phyloP scores from a whole-genome alignment of 2,113 vertebrate species.

The Sporophila hypoxantha region DNA sequence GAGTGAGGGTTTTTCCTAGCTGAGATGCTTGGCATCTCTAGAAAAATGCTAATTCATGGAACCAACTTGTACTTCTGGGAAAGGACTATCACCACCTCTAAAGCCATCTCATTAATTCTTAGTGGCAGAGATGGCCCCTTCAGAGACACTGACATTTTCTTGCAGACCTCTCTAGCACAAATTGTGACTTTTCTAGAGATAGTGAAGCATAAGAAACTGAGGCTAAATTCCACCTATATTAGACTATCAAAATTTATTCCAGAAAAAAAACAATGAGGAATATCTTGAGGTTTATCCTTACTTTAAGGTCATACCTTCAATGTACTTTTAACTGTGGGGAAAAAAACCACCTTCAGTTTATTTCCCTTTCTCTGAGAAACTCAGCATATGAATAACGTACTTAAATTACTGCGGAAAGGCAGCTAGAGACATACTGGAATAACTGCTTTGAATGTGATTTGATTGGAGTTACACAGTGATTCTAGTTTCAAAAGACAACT shows the following conservation, averaged over 20 bases:
- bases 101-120: background rate
- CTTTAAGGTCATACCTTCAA: background rate
- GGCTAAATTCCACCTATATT: background rate
- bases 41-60: background rate
- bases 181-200: background rate
- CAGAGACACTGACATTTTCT: background rate
- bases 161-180: background rate
- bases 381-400: background rate
- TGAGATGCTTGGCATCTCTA: background rate
- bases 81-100: background rate
- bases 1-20: background rate
- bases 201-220: background rate
- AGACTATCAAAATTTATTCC: background rate
- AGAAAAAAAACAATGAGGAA: background rate
- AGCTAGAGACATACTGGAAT: background rate
- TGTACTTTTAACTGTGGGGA: background rate
- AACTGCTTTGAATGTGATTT: conserved; percentile 33
- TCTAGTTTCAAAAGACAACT: conserved; percentile 30
- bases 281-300: background rate
- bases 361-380: conserved; percentile 12
- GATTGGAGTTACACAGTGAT: conserved; percentile 11
- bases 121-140: background rate
- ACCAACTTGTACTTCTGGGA: background rate
- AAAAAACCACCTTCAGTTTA: background rate
- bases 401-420: conserved; percentile 20